Evolutionary conservation across 1,140 invertebrate genomes (phyloP).

Genomic region (Chymomyza costata): DNA sequence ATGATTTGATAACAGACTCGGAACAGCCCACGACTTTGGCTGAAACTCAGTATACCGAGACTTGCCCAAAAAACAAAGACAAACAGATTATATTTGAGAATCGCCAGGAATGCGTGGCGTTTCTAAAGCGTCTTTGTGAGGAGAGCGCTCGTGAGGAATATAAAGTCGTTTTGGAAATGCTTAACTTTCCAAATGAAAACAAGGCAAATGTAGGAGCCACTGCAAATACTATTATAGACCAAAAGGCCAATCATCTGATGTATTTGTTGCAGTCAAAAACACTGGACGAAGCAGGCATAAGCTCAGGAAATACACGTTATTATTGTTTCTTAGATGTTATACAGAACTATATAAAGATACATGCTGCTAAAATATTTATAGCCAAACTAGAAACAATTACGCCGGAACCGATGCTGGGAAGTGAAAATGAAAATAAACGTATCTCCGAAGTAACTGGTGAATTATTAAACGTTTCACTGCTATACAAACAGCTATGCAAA

Average conservation of each 20-base stretch:
- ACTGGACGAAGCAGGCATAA: slow-evolving; percentile 35
- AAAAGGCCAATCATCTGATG: slow-evolving; percentile 40
- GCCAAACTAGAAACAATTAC: slow-evolving; percentile 40
- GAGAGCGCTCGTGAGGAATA: slow-evolving; percentile 43
- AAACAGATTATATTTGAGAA: too few relatives aligned
- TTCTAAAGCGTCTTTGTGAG: slow-evolving; percentile 31
- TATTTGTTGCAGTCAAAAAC: slow-evolving; percentile 40
- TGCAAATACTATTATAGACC: slow-evolving; percentile 34
- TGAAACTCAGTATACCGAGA: too few relatives aligned
- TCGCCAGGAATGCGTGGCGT: slow-evolving; percentile 28
- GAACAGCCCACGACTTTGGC: too few relatives aligned
- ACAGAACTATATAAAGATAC: slow-evolving; percentile 48
- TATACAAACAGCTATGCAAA: slow-evolving; percentile 42
- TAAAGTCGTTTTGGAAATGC: slow-evolving; percentile 43
- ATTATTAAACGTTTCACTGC: slow-evolving; percentile 36
- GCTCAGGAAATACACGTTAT: slow-evolving; percentile 40
- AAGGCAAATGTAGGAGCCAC: slow-evolving; percentile 4
- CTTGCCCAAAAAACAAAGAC: too few relatives aligned
- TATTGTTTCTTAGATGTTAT: slow-evolving; percentile 37
- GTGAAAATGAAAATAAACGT: too few relatives aligned
- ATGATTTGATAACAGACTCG: too few relatives aligned
- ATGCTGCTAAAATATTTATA: slow-evolving; percentile 45
- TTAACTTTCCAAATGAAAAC: too few relatives aligned
- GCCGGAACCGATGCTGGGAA: too few relatives aligned
- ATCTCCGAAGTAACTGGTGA: slow-evolving; percentile 36